Percentiles rank a stretch among this genome's conserved stretches.
Conservation (phyloP, 2,113 vertebrate genomes). For the Catharus bicknelli region DNA sequence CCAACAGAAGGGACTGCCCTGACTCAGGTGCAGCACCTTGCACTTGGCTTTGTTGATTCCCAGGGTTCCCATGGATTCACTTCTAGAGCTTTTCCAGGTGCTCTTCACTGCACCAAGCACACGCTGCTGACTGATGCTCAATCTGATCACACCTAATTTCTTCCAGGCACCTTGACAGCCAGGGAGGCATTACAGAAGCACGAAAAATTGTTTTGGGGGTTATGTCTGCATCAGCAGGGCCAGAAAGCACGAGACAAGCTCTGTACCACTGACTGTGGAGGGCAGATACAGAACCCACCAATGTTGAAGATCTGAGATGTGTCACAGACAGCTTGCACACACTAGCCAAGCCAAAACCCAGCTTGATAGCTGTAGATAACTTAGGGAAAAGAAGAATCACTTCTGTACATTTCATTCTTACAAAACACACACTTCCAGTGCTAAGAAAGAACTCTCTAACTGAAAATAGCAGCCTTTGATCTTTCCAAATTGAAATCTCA, state of each 20-base stretch:
- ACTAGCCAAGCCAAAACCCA: neutral
- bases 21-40: neutral
- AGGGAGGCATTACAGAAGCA: neutral
- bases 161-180: neutral
- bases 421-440: neutral
- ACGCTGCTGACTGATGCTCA: neutral
- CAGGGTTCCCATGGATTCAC: neutral
- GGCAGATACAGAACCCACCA: rapidly evolving
- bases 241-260: neutral
- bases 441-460: neutral
- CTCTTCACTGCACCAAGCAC: neutral
- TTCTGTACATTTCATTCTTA: neutral
- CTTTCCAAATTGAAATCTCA: neutral
- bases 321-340: neutral
- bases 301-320: neutral
- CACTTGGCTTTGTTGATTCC: neutral
- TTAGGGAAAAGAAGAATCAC: neutral
- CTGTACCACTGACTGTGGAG: neutral
- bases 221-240: neutral
- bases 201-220: neutral
- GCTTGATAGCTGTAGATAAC: neutral
- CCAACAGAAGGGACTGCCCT: rapidly evolving
- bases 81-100: neutral
- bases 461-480: neutral
- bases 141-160: neutral